Base-by-base conservation (phyloP, 2,888 invertebrate genomes). In the Carterocephalus palaemon region DNA sequence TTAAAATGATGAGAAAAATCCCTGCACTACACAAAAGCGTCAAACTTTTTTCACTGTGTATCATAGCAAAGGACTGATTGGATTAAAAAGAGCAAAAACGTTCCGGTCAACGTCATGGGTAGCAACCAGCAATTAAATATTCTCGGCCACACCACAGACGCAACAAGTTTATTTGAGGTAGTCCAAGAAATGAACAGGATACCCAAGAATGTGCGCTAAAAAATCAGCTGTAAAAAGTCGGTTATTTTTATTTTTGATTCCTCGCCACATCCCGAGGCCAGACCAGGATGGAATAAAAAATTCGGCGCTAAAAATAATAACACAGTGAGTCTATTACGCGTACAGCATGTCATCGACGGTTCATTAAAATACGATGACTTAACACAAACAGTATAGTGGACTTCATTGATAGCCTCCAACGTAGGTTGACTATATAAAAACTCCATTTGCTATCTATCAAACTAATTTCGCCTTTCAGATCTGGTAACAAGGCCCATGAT, bases 311-410 rank as follows among this genome's bases (percentile, higher is more conserved):
- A 84, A 84, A 84, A 82, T 83, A 83, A 84, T 80, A 80, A 78
- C 80, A 73, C 74, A 67, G 75, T 66, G 74, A 79, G 81, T 85
- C 85, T 81, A 84, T 86, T 84, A 85, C 80, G 74, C 72, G 79
- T 84, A 79, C 75, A 74, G 84, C 86, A 80, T 84, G 86, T 86
- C 86, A 86, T 86, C 85, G 83, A 75, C 70, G 78, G 76, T 85
- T 86, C 86, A 86, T 86, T 86, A 86, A 86, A 86, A 86, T 76
- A 63, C 82, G 83, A 86, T 86, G 86, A 86, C 86, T 86, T 73
- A 73, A 83, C 86, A 85, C 70, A 83, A 85, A 83, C 73, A 79
- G 66, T 65, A 77, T 76, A 81, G 77, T 83, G 81, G 80, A 82
- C 84, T 86, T 85, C 86, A 86, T 86, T 86, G 86, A 86, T 84